Evolutionary conservation across 1,140 invertebrate species (phyloP).

Genomic region (Aethina tumida): DNA sequence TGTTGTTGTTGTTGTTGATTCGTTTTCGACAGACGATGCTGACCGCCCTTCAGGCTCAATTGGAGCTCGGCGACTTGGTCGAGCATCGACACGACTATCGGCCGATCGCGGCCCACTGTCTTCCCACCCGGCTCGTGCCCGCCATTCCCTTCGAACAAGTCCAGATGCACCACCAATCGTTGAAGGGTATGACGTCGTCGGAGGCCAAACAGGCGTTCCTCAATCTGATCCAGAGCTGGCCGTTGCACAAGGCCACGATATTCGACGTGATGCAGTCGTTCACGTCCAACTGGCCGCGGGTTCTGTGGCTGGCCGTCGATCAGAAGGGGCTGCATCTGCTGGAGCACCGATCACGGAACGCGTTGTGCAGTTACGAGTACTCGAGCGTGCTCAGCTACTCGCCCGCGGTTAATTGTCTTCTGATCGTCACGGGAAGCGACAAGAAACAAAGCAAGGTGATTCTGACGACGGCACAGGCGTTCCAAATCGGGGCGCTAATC

Average conservation of each 20-base stretch:
- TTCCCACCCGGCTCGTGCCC: conserved; percentile 69
- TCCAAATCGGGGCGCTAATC: conserved; percentile 88
- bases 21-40: conserved; percentile 67
- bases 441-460: conserved; percentile 83
- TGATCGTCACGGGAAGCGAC: conserved; percentile 80
- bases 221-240: conserved; percentile 90
- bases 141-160: conserved; percentile 68
- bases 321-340: conserved; percentile 87
- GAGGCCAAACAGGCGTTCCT: conserved; percentile 88
- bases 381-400: conserved; percentile 77
- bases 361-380: conserved; percentile 84
- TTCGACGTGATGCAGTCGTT: conserved; percentile 97
- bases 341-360: conserved; percentile 76
- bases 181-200: conserved; percentile 72
- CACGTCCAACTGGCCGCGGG: conserved; percentile 87
- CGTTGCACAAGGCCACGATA: conserved; percentile 82
- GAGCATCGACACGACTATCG: conserved; percentile 61
- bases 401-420: conserved; percentile 77
- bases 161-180: conserved; percentile 75
- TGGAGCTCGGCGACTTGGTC: conserved; percentile 77
- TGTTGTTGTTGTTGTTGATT: no score
- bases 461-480: conserved; percentile 44
- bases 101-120: conserved; percentile 66
- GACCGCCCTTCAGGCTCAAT: conserved; percentile 85
- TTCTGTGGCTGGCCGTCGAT: conserved; percentile 86